These are phyloP conservation scores for Bos indicus DNA, from an alignment of 2,113 vertebrate species.

Conservation along the genomic window DNA sequence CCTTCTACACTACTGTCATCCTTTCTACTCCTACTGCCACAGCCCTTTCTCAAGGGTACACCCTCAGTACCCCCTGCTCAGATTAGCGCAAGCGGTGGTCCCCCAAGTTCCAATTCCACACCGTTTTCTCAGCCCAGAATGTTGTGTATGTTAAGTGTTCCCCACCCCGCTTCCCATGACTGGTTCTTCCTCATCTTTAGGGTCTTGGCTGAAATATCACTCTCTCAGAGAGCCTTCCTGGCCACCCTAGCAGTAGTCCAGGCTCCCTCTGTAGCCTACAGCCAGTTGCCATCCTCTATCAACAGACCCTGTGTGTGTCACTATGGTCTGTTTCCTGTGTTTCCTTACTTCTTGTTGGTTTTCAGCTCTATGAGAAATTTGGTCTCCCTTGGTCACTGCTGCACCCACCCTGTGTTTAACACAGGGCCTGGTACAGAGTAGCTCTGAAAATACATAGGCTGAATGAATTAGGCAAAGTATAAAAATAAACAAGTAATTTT, in stretches of 20 bases:
- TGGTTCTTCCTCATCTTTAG: not conserved
- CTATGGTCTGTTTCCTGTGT: not conserved
- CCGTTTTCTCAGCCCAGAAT: not conserved
- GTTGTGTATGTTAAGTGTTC: not conserved
- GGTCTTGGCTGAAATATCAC: not conserved
- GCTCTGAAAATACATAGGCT: not conserved
- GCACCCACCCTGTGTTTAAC: not conserved
- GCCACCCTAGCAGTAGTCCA: not conserved
- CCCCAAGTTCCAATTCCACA: not conserved
- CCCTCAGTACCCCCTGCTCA: not conserved
- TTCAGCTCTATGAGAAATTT: not conserved
- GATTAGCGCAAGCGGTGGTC: not conserved
- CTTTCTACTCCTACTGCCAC: not conserved
- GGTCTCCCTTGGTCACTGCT: not conserved
- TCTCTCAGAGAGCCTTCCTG: not conserved
- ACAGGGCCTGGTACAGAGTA: not conserved
- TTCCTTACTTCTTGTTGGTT: not conserved
- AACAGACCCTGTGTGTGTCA: not conserved
- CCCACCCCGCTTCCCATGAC: not conserved
- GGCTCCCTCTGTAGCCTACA: not conserved
- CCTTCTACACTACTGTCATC: not conserved
- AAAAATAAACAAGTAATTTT: slow-evolving; percentile 19
- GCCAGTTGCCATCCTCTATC: not conserved
- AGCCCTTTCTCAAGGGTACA: not conserved
- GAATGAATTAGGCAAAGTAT: not conserved